Percentiles rank a stretch among this genome's conserved stretches.
Evolutionary conservation across 2,797 vertebrate species (phyloP).

Genomic region (Dipus sagitta): DNA sequence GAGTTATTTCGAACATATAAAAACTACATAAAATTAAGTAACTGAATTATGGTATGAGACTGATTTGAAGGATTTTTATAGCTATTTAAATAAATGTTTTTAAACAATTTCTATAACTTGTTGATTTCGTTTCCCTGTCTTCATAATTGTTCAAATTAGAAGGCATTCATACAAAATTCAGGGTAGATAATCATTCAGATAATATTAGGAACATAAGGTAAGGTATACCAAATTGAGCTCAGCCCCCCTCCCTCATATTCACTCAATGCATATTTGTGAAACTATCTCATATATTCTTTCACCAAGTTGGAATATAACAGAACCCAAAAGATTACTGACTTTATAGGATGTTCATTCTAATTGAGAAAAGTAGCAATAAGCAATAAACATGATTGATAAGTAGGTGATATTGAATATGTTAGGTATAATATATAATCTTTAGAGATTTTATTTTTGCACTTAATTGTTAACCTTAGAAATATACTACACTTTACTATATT

Average conservation of each 20-base stretch:
- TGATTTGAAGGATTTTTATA: neutral
- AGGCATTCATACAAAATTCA: neutral
- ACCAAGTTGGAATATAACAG: neutral
- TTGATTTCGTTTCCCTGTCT: neutral
- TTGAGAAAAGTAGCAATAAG: neutral
- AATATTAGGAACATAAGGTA: neutral
- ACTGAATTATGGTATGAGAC: neutral
- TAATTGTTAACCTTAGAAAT: conserved; percentile 65
- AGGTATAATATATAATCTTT: neutral
- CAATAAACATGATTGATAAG: neutral
- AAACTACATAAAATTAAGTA: neutral
- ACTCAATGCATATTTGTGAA: neutral
- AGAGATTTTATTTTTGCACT: neutral
- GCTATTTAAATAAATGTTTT: conserved; percentile 9
- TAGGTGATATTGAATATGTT: neutral
- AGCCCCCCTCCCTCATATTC: neutral
- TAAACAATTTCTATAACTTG: neutral
- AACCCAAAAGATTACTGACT: neutral
- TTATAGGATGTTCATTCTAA: neutral
- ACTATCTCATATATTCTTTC: neutral
- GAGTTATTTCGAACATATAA: neutral
- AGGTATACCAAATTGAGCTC: neutral
- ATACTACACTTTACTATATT: conserved; percentile 89
- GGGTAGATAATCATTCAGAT: neutral
- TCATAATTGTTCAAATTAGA: conserved; percentile 9